Evolutionary conservation across 1,140 invertebrate species (phyloP), one percentile per base, ranked within the genome.

Genomic region (Cydia strobilella): DNA sequence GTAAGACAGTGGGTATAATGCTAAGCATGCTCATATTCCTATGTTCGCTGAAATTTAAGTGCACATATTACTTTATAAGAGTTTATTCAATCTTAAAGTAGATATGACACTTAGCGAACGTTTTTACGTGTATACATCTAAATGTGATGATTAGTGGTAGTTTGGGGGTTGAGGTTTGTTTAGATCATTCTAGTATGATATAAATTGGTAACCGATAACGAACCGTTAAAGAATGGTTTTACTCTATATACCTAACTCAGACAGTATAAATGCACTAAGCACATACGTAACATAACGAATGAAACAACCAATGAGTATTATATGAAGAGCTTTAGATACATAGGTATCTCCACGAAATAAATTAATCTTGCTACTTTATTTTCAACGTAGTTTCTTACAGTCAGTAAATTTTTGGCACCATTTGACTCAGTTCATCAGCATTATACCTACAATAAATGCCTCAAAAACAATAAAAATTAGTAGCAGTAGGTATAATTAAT

Each of bases 221-320:
- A 31, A 31, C 31, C 31, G 31, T 31, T 42, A 9, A 42, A 42
- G 9, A 42, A 42, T 42, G 3, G 15, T 18, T 18, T 4, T 20
- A 18, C n/a, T 54, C 6, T 59, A n/a, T n/a, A n/a, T n/a, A 59
- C n/a, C 54, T 59, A 20, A 59, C 18, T 59, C 54, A 59, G 51
- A 23, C 18, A 23, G 7, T 12, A 59, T 18, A 54, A 54, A 54
- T 18, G n/a, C 6, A 20, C 51, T 18, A 45, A 45, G 42, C 42
- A 54, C n/a, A 54, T n/a, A 59, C 18, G 20, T 59, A 59, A 23
- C 54, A 9, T 23, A 9, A 23, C 3, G 20, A 23, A 59, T 59
- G 54, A 54, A 1, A 18, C 1, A n/a, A 18, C 51, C 15, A 18
- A 18, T 54, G 12, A 45, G 42, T 54, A n/a, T 18, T 59, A 1